Evolutionary conservation across 1,140 invertebrate genomes (phyloP).

Genomic region (Neodiprion pinetum): DNA sequence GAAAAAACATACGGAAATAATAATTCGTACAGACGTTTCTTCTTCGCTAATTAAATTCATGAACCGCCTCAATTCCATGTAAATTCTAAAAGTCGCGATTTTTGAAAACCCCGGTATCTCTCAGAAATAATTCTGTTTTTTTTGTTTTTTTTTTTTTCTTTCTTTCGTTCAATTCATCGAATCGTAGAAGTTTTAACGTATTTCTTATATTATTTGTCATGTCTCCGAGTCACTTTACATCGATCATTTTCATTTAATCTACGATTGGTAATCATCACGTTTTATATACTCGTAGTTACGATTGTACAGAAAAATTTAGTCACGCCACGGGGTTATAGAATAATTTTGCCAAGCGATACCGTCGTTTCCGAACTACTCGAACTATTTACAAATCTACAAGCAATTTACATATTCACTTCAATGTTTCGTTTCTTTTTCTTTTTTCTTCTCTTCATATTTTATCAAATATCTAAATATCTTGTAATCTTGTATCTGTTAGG

Average conservation of each 20-base stretch:
- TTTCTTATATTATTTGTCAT: too few relatives aligned
- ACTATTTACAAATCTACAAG: slow-evolving; percentile 8
- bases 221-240: too few relatives aligned
- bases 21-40: background rate
- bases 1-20: too few relatives aligned
- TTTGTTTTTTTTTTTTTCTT: background rate
- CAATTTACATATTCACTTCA: background rate
- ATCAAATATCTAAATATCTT: too few relatives aligned
- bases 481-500: too few relatives aligned
- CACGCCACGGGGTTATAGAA: background rate
- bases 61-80: slow-evolving; percentile 28
- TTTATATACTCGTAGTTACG: too few relatives aligned
- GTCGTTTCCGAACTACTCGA: background rate
- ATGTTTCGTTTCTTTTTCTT: background rate
- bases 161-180: too few relatives aligned
- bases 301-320: too few relatives aligned
- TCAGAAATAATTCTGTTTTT: background rate
- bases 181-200: too few relatives aligned
- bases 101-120: background rate
- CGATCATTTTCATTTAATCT: too few relatives aligned
- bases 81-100: slow-evolving; percentile 21
- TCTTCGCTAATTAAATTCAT: background rate
- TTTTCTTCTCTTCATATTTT: background rate
- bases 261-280: too few relatives aligned
- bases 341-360: background rate